Base-by-base conservation (phyloP, 2,113 vertebrate genomes). In the Artemisiospiza belli region DNA sequence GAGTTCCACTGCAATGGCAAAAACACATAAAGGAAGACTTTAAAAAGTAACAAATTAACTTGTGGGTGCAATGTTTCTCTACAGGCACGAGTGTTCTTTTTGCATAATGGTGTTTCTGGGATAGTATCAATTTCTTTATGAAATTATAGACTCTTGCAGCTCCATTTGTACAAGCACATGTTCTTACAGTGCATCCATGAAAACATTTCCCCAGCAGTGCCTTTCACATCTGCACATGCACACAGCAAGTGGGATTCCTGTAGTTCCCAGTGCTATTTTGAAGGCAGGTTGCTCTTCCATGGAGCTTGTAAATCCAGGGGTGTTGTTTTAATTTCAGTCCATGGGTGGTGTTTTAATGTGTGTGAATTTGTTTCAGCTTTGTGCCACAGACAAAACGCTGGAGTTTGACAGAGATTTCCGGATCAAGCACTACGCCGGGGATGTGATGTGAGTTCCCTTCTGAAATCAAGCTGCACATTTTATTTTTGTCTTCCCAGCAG, bases 391-490 rank as follows among this genome's bases (percentile, higher is more conserved):
- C 97, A 99, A 99, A 97, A 98, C 96, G 54, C 94, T 99, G 97
- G 99, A 99, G 95, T 99, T 99, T 51, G 99, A 99, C 96, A 95
- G 99, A 97, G 99, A 99, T 96, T 99, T 99, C 96, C 98, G 99
- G 22, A 98, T 99, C 94, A 98, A 98, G 37, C 99, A 99, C 97
- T 99, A 99, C 3, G 99, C 99, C 1, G 99, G 99, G 28, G 98
- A 99, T 11, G 99, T 99, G 58, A 97, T 98, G 99, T 99, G 95
- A 99, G 99, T 99, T 79, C 6, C n/a, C 52, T 61, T 37, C 54
- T 28, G 37, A 61, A 44, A 21, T 59, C 4, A 85, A 87, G 46
- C 16, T 83, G 18, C 66, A 62, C 59, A 59, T 90, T 67, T 92
- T 94, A 9, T 68, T 90, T 92, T n/a, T 83, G 77, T 69, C 80